Conservation (phyloP, 2,797 vertebrate species). For the Emys orbicularis region DNA sequence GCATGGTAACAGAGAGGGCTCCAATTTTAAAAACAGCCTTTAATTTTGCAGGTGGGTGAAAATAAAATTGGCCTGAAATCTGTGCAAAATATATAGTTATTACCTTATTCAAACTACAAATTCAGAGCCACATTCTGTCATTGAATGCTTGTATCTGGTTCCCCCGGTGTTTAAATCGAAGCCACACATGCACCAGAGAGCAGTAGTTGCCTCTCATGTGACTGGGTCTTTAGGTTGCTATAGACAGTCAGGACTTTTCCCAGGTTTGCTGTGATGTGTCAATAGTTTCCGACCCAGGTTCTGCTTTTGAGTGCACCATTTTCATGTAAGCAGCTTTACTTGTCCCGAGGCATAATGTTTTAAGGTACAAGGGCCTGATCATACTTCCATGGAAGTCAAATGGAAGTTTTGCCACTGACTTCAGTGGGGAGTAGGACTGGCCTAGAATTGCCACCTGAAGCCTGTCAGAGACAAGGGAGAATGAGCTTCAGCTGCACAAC, state of each 20-base stretch:
- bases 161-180: not conserved
- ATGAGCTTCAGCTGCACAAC: not conserved
- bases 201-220: not conserved
- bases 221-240: not conserved
- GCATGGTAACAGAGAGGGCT: not conserved
- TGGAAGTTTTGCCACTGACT: not conserved
- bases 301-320: not conserved
- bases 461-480: accelerated
- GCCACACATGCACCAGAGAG: not conserved
- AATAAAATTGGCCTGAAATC: not conserved
- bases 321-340: not conserved
- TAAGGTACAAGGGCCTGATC: not conserved
- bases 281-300: not conserved
- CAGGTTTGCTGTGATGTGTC: not conserved
- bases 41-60: not conserved
- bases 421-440: not conserved
- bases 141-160: not conserved
- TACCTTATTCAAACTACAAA: accelerated
- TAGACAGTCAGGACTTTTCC: not conserved
- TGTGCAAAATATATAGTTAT: not conserved
- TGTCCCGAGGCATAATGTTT: not conserved
- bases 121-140: not conserved
- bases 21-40: not conserved
- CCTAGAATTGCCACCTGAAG: not conserved
- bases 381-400: not conserved